These are phyloP conservation scores for Rhincodon typus DNA, from an alignment of 2,797 vertebrate genomes.

Conservation along the genomic window DNA sequence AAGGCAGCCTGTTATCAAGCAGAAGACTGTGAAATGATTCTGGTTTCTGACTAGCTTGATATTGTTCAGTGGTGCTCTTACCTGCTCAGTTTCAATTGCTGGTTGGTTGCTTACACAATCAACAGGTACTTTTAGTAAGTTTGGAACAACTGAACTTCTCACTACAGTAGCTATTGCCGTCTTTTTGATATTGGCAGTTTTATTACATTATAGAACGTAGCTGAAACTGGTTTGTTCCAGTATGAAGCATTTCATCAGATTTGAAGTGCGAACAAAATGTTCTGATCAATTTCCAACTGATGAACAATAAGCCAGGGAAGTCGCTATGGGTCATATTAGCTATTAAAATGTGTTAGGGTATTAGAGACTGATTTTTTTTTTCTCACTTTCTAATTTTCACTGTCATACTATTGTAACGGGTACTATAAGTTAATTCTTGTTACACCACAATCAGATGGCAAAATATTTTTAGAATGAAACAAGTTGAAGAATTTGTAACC, in stretches of 20 bases:
- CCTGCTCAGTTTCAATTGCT: not conserved
- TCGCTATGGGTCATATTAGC: not conserved
- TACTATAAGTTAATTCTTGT: not conserved
- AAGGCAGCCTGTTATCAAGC: not conserved
- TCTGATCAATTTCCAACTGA: not conserved
- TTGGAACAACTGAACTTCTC: not conserved
- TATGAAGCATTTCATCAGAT: not conserved
- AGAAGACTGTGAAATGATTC: too few species aligned
- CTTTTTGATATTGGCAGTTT: not conserved
- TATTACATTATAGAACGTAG: not conserved
- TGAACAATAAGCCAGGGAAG: not conserved
- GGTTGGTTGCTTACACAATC: not conserved
- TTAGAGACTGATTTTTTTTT: not conserved
- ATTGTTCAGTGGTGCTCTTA: not conserved
- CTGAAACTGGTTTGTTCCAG: not conserved
- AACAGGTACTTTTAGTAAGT: not conserved
- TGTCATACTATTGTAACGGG: too few species aligned
- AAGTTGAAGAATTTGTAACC: not conserved
- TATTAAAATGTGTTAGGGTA: not conserved
- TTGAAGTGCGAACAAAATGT: not conserved
- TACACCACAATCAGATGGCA: too few species aligned
- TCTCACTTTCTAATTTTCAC: too few species aligned
- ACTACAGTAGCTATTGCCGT: not conserved
- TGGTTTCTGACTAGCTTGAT: not conserved
- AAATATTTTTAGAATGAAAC: not conserved